Evolutionary conservation across 2,888 invertebrate genomes (phyloP), one percentile per base, ranked within the genome.

Genomic region (Watsonalla cultraria): DNA sequence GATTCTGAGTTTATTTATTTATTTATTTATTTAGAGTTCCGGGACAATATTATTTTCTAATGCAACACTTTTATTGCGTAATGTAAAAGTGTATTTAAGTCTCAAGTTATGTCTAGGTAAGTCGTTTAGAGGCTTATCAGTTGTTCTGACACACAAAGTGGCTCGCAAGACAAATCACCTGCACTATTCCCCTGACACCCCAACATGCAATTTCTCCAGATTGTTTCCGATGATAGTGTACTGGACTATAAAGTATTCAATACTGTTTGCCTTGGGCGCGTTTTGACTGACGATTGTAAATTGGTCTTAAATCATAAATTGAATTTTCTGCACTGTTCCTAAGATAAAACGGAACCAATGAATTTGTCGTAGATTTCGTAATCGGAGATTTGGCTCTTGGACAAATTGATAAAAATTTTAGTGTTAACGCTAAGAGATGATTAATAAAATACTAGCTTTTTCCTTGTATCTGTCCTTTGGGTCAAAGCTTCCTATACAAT

Each of bases 121-220:
- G 54, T 49, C 59, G 63, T 34, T 56, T 50, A 55, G 34, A 39
- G 42, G 47, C 57, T 72, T 75, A 72, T 75, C 67, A 59, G 53
- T 49, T 52, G 47, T 64, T 62, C 60, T 60, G 64, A 69, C 73
- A 72, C 65, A 70, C 68, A 76, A 74, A 72, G 70, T 71, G 73
- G 68, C 60, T 52, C 55, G 65, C 64, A 65, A 80, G 77, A 81
- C 79, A 80, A 81, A 84, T 80, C 67, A 74, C 70, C 61, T 64
- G 56, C 68, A 58, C 69, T 63, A 75, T 76, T 76, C 64, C 58
- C 57, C 68, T 66, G 76, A 72, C 70, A 66, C 68, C 56, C 63
- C 63, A 63, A 76, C 79, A 78, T 72, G 75, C 74, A 72, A 76
- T 80, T 80, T 80, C 76, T 76, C 68, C 55, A 68, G 78, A 83